Base-by-base conservation (phyloP, 1,140 invertebrate genomes). In the Drosophila sturtevanti region DNA sequence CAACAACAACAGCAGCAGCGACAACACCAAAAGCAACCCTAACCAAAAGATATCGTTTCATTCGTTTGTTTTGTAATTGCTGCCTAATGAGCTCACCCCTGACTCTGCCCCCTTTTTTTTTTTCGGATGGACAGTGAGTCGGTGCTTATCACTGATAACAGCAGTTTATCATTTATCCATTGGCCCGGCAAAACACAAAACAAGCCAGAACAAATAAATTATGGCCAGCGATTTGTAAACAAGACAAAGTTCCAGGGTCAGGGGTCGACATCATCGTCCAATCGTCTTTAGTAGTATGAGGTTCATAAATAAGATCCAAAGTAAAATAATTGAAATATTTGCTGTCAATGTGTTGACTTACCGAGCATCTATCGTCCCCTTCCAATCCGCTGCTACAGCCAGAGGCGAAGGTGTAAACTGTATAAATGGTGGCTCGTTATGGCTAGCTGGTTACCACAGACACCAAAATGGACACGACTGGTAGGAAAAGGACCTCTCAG, bases 341-440 rank as follows among this genome's bases (percentile, higher is more conserved):
- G 79, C 82, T 87, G 82, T 87, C 82, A 87, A 87, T 79, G 86
- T 89, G 82, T 87, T 87, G 82, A 82, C 82, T 87, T 69, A 67
- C 61, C 52, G 60, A 76, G 60, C 56, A 66, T 70, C 68, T 63
- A 72, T 54, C 54, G 41, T 14, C 27, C 27, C 27, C 27, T 6
- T 31, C 27, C 27, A 14, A 44, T 7, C 41, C 14, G 41, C 41
- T 44, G 10, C 6, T 7, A 16, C 22, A 16, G 21, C 79, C 84
- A 58, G 68, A 72, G 82, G 84, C 76, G 68, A 87, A 87, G 82
- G 82, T 87, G 82, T 87, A 89, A 82, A 82, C 84, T 62, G 66
- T 72, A 82, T 87, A 89, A 87, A 87, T 87, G 79, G 84, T 44
- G 72, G 66, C 76, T 87, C 82, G 84, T 87, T 89, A 87, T 87